A percentile compares a stretch with the other conserved stretches of the same genome.
phyloP scores from a whole-genome alignment of 2,888 invertebrate genomes.

The Hesperia comma region DNA sequence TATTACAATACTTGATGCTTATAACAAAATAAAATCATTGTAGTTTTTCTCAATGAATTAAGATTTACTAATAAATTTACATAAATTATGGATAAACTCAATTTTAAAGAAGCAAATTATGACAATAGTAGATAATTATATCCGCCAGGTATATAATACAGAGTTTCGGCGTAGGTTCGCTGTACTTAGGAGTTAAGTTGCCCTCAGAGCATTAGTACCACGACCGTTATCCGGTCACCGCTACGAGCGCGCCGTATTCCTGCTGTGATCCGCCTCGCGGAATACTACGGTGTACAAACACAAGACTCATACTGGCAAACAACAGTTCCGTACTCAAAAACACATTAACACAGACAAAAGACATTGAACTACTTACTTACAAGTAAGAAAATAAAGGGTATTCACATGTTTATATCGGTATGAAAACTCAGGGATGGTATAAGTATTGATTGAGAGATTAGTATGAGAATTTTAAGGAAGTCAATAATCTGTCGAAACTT shows the following conservation, averaged over 20 bases:
- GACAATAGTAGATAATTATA: background rate
- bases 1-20: too few relatives aligned
- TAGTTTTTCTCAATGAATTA: too few relatives aligned
- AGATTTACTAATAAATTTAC: too few relatives aligned
- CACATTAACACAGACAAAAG: constrained; percentile 4
- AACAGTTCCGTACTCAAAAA: constrained; percentile 15
- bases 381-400: background rate
- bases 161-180: constrained; percentile 59
- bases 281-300: constrained; percentile 60
- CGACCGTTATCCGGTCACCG: constrained; percentile 79
- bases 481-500: too few relatives aligned
- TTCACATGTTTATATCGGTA: too few relatives aligned
- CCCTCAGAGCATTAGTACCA: constrained; percentile 67
- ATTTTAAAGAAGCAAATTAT: background rate
- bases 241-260: constrained; percentile 55
- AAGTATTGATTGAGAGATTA: too few relatives aligned
- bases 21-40: too few relatives aligned
- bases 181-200: constrained; percentile 50
- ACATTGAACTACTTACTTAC: background rate
- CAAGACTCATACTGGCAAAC: constrained; percentile 44
- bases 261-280: constrained; percentile 50
- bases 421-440: too few relatives aligned
- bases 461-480: too few relatives aligned
- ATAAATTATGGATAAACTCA: too few relatives aligned
- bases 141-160: background rate